Conservation (phyloP, 2,113 vertebrate species). For the Phodopus roborovskii region DNA sequence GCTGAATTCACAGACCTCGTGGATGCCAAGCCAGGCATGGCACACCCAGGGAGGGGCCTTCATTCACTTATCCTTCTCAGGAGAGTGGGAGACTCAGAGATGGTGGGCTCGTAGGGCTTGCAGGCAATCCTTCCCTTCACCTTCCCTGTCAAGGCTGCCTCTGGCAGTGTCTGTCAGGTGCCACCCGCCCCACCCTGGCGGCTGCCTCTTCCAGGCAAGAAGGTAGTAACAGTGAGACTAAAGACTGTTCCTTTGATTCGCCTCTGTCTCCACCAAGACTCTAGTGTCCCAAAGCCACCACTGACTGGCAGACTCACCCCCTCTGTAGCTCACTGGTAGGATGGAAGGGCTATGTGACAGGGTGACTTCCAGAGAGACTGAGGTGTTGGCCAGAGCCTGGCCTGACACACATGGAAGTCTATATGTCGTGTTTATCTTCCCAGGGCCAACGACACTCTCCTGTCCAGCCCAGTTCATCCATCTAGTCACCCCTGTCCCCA, state of each 20-base stretch:
- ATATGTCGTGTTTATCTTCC: not conserved
- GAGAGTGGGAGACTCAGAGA: not conserved
- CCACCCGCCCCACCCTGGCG: no score
- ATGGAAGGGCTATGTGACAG: not conserved
- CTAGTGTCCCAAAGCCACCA: not conserved
- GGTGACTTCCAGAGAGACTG: not conserved
- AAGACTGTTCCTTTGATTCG: not conserved
- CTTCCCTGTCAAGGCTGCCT: not conserved
- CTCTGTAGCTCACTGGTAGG: not conserved
- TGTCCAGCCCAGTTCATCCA: not conserved
- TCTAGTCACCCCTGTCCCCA: no score
- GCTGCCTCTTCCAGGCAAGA: not conserved
- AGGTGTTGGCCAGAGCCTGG: not conserved
- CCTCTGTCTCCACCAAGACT: not conserved
- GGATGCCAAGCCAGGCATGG: not conserved
- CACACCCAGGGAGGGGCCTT: not conserved
- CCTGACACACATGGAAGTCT: rapidly evolving
- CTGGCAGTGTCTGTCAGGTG: not conserved
- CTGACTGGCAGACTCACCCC: not conserved
- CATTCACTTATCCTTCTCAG: not conserved
- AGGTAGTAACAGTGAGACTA: not conserved
- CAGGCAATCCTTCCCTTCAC: not conserved
- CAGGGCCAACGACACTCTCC: not conserved
- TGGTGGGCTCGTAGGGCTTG: rapidly evolving
- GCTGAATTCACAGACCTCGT: not conserved